Conservation (phyloP, 2,113 vertebrate genomes). For the Porphyrio hochstetteri region DNA sequence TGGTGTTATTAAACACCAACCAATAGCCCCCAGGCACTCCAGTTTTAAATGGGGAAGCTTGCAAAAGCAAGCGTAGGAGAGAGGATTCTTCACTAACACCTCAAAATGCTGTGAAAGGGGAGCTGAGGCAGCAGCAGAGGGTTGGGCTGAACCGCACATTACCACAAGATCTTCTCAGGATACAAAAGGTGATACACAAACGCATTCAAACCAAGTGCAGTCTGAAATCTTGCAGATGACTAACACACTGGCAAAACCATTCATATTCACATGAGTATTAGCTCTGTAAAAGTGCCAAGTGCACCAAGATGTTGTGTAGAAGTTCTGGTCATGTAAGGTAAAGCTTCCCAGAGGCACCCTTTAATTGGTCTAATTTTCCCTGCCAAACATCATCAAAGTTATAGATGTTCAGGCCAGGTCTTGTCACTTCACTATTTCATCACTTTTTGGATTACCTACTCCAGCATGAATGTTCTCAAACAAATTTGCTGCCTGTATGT, state of each 20-base stretch:
- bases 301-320: not conserved
- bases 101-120: not conserved
- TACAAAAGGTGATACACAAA: conserved; percentile 33
- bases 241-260: conserved; percentile 14
- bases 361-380: conserved; percentile 52
- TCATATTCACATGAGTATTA: conserved; percentile 36
- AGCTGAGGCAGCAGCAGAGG: not conserved
- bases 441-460: conserved; percentile 40
- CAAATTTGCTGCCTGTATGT: not conserved
- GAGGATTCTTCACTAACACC: not conserved
- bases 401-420: conserved; percentile 69
- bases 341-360: conserved; percentile 51
- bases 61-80: not conserved
- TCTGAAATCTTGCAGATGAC: conserved; percentile 6
- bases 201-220: not conserved
- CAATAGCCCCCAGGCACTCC: not conserved
- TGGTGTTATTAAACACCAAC: not conserved
- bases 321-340: conserved; percentile 47
- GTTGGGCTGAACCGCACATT: not conserved
- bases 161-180: not conserved
- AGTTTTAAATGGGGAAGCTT: not conserved
- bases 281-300: not conserved
- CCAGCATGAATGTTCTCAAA: not conserved
- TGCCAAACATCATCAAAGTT: conserved; percentile 70
- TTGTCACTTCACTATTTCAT: conserved; percentile 67